These are phyloP conservation scores for Brachionus rubens DNA, from an alignment of 1,140 invertebrate species.

Conservation along the genomic window DNA sequence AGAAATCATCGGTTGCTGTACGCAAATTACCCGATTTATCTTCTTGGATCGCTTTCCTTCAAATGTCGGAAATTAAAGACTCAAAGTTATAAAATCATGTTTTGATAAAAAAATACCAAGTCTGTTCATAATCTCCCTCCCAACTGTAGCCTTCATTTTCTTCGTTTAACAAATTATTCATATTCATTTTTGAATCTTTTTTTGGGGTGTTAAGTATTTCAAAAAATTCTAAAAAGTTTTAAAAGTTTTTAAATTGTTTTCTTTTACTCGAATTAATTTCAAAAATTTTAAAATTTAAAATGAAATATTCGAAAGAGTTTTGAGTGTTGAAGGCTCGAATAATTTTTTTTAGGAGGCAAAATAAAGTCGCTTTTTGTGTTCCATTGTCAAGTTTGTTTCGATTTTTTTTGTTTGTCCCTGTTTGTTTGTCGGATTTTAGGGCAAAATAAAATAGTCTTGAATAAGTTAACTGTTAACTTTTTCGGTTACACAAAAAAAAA, in stretches of 20 bases:
- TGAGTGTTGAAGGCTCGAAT: no score
- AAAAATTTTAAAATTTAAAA: background rate
- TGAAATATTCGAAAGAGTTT: no score
- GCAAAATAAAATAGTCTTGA: no score
- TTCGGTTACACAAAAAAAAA: no score
- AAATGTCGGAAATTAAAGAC: conserved; percentile 43
- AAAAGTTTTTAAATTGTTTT: background rate
- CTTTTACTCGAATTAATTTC: background rate
- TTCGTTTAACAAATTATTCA: conserved; percentile 65
- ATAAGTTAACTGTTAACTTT: no score
- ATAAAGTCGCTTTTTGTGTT: no score
- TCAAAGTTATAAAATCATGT: background rate
- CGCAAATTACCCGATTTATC: conserved; percentile 87
- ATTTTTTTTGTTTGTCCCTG: no score
- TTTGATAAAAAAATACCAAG: conserved; percentile 52
- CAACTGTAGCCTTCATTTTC: conserved; percentile 87
- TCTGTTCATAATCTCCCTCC: conserved; percentile 87
- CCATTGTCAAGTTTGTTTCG: no score
- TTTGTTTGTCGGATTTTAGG: no score
- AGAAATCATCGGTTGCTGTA: conserved; percentile 80
- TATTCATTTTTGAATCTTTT: conserved; percentile 32
- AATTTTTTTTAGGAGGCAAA: no score
- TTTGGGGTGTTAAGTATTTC: background rate
- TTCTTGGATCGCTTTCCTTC: conserved; percentile 91
- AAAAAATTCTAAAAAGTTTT: background rate